Evolutionary conservation across 1,140 invertebrate genomes (phyloP).

Genomic region (Pseudachorutes palmiensis): DNA sequence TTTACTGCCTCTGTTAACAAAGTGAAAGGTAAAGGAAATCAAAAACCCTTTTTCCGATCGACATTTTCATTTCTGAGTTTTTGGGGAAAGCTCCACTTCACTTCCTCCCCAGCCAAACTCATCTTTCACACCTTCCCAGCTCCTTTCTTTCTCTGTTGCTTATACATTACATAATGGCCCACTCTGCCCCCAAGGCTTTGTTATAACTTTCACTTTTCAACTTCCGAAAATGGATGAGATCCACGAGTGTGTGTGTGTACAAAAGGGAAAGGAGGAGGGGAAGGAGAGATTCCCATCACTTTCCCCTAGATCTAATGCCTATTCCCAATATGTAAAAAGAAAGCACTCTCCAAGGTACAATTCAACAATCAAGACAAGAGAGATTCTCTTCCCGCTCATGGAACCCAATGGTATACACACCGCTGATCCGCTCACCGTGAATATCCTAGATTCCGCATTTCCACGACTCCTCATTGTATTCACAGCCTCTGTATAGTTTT

Average conservation of each 20-base stretch:
- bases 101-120: too few relatives aligned
- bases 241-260: too few relatives aligned
- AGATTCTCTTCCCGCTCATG: neutral
- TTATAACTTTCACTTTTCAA: neutral
- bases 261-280: neutral
- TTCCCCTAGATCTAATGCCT: neutral
- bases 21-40: neutral
- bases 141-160: neutral
- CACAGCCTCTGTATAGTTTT: too few relatives aligned
- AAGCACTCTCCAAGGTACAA: constrained; percentile 5
- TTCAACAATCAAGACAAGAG: neutral
- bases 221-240: too few relatives aligned
- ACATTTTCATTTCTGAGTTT: constrained; percentile 4
- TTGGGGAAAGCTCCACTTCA: neutral
- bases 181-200: neutral
- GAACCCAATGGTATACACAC: neutral
- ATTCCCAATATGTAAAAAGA: neutral
- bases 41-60: neutral
- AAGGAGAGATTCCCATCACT: neutral
- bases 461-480: too few relatives aligned
- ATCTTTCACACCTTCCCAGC: neutral
- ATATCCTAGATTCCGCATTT: too few relatives aligned
- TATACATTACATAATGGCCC: neutral
- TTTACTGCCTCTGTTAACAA: neutral
- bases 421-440: too few relatives aligned